phyloP scores from a whole-genome alignment of 2,797 vertebrate species.

The Gambusia yucatana region DNA sequence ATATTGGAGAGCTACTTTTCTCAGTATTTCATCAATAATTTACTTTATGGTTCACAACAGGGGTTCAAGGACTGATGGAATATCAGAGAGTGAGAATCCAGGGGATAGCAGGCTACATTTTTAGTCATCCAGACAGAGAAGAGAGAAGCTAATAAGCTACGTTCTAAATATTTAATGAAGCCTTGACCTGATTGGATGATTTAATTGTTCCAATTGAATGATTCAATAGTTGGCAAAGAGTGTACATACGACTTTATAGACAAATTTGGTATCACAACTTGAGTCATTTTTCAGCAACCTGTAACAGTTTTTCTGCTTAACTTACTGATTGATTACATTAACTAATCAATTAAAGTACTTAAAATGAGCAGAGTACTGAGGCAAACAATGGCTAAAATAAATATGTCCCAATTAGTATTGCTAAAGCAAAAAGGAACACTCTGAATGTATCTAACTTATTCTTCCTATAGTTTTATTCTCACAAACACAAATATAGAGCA shows the following conservation, averaged over 20 bases:
- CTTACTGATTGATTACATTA: conserved; percentile 46
- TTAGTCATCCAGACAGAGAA: conserved; percentile 58
- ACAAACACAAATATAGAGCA: conserved; percentile 3
- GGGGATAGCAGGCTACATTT: conserved; percentile 58
- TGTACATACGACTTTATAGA: conserved; percentile 22
- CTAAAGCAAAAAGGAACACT: conserved; percentile 7
- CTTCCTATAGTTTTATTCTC: conserved; percentile 33
- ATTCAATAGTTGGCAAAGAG: conserved; percentile 71
- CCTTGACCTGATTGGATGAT: conserved; percentile 76
- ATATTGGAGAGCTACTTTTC: conserved; percentile 60
- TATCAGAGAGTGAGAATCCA: conserved; percentile 65
- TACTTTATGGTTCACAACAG: conserved; percentile 74
- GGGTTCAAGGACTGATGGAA: conserved; percentile 57
- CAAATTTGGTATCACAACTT: not conserved
- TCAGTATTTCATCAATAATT: conserved; percentile 68
- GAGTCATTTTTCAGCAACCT: conserved; percentile 38
- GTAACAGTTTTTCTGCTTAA: conserved; percentile 47
- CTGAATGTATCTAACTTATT: conserved; percentile 23
- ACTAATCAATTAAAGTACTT: conserved; percentile 34
- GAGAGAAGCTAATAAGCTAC: conserved; percentile 73
- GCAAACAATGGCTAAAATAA: conserved; percentile 8
- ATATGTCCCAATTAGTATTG: conserved; percentile 14
- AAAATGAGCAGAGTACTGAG: conserved; percentile 15
- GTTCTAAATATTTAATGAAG: conserved; percentile 76
- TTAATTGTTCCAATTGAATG: conserved; percentile 80